Evolutionary conservation across 2,888 invertebrate genomes (phyloP).

Genomic region (Molorchus minor): DNA sequence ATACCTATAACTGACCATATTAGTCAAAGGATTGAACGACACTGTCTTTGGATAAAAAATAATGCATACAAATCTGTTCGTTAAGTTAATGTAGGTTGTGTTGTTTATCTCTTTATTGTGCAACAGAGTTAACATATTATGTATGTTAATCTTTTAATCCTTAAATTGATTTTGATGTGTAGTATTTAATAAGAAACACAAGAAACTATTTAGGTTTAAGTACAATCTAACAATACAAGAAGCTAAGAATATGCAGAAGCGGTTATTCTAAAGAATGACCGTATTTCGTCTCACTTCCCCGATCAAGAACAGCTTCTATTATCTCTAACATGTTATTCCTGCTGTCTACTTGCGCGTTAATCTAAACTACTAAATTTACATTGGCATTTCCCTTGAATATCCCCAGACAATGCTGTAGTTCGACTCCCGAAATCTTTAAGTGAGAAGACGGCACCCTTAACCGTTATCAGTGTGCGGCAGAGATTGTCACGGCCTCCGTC

Average conservation of each 20-base stretch:
- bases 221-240: too few species aligned
- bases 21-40: too few species aligned
- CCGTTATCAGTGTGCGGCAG: slow-evolving; percentile 62
- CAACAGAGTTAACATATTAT: slow-evolving; percentile 1
- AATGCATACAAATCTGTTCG: too few species aligned
- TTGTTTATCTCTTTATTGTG: too few species aligned
- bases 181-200: too few species aligned
- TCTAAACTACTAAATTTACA: slow-evolving; percentile 26
- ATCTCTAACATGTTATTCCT: not conserved
- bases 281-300: too few species aligned
- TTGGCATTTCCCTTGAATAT: slow-evolving; percentile 18
- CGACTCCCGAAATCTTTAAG: slow-evolving; percentile 33
- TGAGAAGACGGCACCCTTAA: slow-evolving; percentile 52
- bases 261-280: too few species aligned
- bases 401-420: slow-evolving; percentile 26
- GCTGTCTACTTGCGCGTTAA: slow-evolving; percentile 18
- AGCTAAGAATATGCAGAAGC: too few species aligned
- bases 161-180: slow-evolving; percentile 9
- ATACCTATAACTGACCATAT: too few species aligned
- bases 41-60: too few species aligned
- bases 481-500: slow-evolving; percentile 62
- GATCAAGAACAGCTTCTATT: slow-evolving; percentile 1
- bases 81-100: too few species aligned
- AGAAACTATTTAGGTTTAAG: too few species aligned
- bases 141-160: slow-evolving; percentile 13